These are phyloP conservation scores for Sebastes glaucus DNA, from an alignment of 2,797 vertebrate species.

Conservation along the genomic window DNA sequence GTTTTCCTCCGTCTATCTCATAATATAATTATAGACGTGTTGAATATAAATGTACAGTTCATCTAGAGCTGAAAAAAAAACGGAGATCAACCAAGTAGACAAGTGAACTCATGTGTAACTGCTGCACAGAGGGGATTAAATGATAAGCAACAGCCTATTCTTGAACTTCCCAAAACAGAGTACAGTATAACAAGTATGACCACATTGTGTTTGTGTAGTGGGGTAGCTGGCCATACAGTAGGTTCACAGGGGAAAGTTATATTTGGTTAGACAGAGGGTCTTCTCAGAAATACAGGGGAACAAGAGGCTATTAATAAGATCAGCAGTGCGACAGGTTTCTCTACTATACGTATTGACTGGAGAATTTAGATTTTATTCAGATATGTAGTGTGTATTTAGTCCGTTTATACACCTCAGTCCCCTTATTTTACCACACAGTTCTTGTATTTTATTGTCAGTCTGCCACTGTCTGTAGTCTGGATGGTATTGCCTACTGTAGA, in stretches of 20 bases:
- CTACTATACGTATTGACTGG: background rate
- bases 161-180: conserved; percentile 78
- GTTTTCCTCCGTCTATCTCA: background rate
- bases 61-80: background rate
- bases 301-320: conserved; percentile 38
- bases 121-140: conserved; percentile 56
- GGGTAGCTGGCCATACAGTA: conserved; percentile 8
- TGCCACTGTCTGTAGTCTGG: background rate
- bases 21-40: background rate
- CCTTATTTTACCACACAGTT: background rate
- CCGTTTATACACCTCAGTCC: background rate
- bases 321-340: background rate
- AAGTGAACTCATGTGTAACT: conserved; percentile 52
- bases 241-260: conserved; percentile 53
- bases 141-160: conserved; percentile 66
- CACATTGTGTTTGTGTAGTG: conserved; percentile 26
- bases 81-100: conserved; percentile 11
- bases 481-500: background rate
- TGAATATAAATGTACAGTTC: background rate
- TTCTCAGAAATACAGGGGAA: conserved; percentile 64
- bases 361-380: background rate
- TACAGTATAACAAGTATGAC: conserved; percentile 50
- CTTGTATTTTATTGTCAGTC: background rate
- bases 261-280: conserved; percentile 48
- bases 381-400: background rate